phyloP scores from a whole-genome alignment of 2,113 vertebrate species.

The Lucifuga dentata region DNA sequence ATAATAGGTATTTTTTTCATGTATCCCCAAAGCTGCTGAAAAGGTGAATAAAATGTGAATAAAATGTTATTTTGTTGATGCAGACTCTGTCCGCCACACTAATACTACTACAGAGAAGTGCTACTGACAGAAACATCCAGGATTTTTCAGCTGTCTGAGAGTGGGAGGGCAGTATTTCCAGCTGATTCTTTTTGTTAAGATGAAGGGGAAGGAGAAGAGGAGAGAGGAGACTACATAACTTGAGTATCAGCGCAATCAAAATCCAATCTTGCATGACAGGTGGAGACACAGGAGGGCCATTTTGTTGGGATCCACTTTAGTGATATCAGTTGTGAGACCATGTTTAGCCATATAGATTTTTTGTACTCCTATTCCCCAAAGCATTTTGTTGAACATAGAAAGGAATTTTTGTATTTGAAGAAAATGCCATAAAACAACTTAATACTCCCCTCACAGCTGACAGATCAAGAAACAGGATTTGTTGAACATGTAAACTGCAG shows the following conservation, averaged over 20 bases:
- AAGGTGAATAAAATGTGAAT: not conserved
- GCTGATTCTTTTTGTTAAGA: slow-evolving; percentile 21
- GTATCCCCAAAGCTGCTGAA: slow-evolving; percentile 4
- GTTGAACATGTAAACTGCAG: slow-evolving; percentile 18
- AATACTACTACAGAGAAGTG: not conserved
- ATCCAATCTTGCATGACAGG: slow-evolving; percentile 64
- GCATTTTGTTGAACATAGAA: slow-evolving; percentile 33
- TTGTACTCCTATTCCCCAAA: slow-evolving; percentile 44
- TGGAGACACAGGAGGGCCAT: slow-evolving; percentile 33
- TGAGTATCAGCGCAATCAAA: slow-evolving; percentile 64
- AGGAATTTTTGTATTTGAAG: slow-evolving; percentile 12
- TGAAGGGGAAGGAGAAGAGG: not conserved
- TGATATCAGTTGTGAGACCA: slow-evolving; percentile 15
- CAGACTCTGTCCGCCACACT: slow-evolving; percentile 6
- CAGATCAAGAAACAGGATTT: slow-evolving; percentile 20
- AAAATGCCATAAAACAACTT: slow-evolving; percentile 21
- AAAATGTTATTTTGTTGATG: slow-evolving; percentile 1
- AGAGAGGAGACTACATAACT: slow-evolving; percentile 21
- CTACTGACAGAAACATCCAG: not conserved
- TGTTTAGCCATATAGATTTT: slow-evolving; percentile 44
- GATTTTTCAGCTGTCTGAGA: slow-evolving; percentile 32
- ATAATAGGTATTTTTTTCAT: not conserved
- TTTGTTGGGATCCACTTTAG: slow-evolving; percentile 53
- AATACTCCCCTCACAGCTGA: slow-evolving; percentile 24
- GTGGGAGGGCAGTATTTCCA: slow-evolving; percentile 7